A percentile compares a stretch with the other conserved stretches of the same genome.
Conservation (phyloP, 92 coral and sea anemone species). For the Montipora capitata region DNA sequence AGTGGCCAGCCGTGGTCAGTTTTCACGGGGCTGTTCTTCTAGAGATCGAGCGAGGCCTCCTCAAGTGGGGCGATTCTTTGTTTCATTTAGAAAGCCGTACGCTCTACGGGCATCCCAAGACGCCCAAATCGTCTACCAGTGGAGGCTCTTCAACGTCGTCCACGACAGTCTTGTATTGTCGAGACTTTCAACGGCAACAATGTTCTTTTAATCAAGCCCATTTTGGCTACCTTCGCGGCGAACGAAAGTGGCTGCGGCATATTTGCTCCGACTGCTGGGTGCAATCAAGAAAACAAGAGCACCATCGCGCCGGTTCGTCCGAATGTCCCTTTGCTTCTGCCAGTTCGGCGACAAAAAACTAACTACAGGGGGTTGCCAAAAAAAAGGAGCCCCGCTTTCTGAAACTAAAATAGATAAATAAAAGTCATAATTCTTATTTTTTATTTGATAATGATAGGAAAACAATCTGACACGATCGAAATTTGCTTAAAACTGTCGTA, state of each 20-base stretch:
- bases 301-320: slow-evolving; percentile 33
- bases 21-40: slow-evolving; percentile 50
- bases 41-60: slow-evolving; percentile 51
- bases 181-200: slow-evolving; percentile 31
- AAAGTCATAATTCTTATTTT: too few species aligned
- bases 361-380: not conserved
- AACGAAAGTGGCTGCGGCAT: slow-evolving; percentile 50
- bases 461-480: too few species aligned
- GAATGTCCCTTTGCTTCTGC: slow-evolving; percentile 43
- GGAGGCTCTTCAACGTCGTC: slow-evolving; percentile 11
- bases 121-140: slow-evolving; percentile 9
- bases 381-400: too few species aligned
- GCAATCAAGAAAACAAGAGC: slow-evolving; percentile 33
- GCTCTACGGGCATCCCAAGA: slow-evolving; percentile 30
- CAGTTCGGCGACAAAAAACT: slow-evolving; percentile 32
- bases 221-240: slow-evolving; percentile 41
- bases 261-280: slow-evolving; percentile 62
- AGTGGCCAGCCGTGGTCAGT: slow-evolving; percentile 43
- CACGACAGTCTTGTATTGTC: slow-evolving; percentile 13
- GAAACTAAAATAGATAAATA: too few species aligned
- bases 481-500: too few species aligned
- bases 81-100: slow-evolving; percentile 38
- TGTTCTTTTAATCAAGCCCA: slow-evolving; percentile 31
- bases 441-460: too few species aligned
- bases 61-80: slow-evolving; percentile 56